Evolutionary conservation across 2,113 vertebrate species (phyloP), one percentile per base, ranked within the genome.

Genomic region (Sinocyclocheilus anophthalmus): DNA sequence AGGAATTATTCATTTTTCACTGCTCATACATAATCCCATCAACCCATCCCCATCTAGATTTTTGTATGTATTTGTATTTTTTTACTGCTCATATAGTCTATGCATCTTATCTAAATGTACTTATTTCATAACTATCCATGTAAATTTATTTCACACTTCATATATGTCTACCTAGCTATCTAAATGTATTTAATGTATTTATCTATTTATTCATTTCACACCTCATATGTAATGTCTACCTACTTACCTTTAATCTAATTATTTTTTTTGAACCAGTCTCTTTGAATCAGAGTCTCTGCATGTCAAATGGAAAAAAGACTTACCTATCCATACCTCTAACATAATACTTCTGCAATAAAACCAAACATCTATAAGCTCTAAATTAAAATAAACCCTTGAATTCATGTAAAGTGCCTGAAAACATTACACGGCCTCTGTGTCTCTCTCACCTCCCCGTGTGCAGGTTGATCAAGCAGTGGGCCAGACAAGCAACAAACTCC

Each of bases 401-500:
- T 53, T 39, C 0, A 39, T 39, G 37, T 39, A 39, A 39, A 6
- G 5, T 39, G 37, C 37, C 7, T 8, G 7, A 8, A 48, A 48
- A 48, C 45, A 48, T 3, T 48, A 11, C 2, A 48, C 10, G 0
- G 10, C 45, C 45, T 48, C 45, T 48, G 45, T 48, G 39, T 76
- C 12, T 65, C 48, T 1, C 90, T 93, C 93, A 99, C 98, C 97
- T 99, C 89, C 98, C 98, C 2, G 94, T 91, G 3, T 99, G 96
- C 45, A 99, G 95, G 88, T 96, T 98, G 93, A 99, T 96, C 91
- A 99, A 95, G 91, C 97, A 98, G 93, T 99, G 97, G 84, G 97
- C 97, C 72, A 99, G 93, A 53, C 98, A 99, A 90, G 97, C 96
- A 91, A 99, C 96, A 93, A 99, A 99, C 87, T 99, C 98, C 88